A percentile compares a stretch with the other conserved stretches of the same genome.
Evolutionary conservation across 2,797 vertebrate species (phyloP).

Genomic region (Rhinogobio ventralis): DNA sequence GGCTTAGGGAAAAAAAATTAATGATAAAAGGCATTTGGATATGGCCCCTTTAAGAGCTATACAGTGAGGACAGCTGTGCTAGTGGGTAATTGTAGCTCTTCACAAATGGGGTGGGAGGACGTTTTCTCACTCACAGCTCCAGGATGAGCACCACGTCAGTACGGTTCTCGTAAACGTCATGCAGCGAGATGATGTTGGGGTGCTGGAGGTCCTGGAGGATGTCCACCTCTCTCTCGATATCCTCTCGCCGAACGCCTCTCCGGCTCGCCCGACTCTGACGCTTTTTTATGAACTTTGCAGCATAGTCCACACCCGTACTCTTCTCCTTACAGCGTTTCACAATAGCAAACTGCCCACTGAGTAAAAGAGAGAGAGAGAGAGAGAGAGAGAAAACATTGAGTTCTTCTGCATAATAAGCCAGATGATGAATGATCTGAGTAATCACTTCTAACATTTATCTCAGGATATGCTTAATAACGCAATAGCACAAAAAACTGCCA

Average conservation of each 20-base stretch:
- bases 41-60: conserved; percentile 4
- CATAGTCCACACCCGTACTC: conserved; percentile 82
- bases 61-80: conserved; percentile 1
- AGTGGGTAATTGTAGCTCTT: conserved; percentile 1
- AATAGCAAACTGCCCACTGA: conserved; percentile 95
- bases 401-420: conserved; percentile 7
- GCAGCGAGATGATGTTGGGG: conserved; percentile 87
- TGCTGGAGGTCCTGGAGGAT: conserved; percentile 92
- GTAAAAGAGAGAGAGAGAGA: conserved; percentile 44
- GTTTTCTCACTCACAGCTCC: conserved; percentile 91
- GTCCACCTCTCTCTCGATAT: conserved; percentile 92
- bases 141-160: conserved; percentile 95
- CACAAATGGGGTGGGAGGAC: background rate
- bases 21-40: background rate
- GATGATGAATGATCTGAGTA: background rate
- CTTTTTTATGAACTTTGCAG: conserved; percentile 98
- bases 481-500: background rate
- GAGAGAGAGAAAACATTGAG: background rate
- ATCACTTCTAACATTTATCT: background rate
- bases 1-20: background rate
- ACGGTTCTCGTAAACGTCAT: conserved; percentile 94
- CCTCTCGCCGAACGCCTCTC: conserved; percentile 89
- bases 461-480: background rate
- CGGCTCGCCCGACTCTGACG: conserved; percentile 87
- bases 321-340: conserved; percentile 91